Evolutionary conservation across 1,140 invertebrate genomes (phyloP), one percentile per base, ranked within the genome.

Genomic region (Musca domestica): DNA sequence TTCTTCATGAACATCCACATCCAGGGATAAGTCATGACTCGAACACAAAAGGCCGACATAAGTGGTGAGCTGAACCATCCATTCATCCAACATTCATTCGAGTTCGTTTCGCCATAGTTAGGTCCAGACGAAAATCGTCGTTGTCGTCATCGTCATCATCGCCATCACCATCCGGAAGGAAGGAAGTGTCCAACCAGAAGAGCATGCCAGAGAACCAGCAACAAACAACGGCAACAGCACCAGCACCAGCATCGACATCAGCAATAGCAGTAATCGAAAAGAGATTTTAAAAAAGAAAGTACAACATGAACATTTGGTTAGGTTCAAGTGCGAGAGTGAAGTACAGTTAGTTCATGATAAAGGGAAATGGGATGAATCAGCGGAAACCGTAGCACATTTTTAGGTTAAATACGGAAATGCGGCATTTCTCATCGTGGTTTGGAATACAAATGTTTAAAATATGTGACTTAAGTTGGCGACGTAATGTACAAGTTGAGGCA

Each of bases 1-100:
- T 85, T 88, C 80, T 90, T 90, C 56, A 90, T 78, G 73, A 91
- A 87, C 14, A 89, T 75, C 86, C 87, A 90, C 70, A 89, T 80
- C 74, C 90, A 82, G 0, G 89, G 89, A 74, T 82, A 85, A 54
- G 89, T 82, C 54, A 90, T 82, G 47, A 87, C 72, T 74, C 83
- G 82, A 10, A 85, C 81, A 70, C 83, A 76, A 71, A 82, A 76
- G 61, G 82, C 80, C 49, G 75, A 81, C 76, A 83, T 84, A 54
- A 86, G 72, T 22, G 81, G 81, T 5, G 85, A 86, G 68, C 85
- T 81, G 66, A 41, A 41, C 34, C 34, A 41, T 7, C 10, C 34
- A 41, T 41, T 41, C 34, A 41, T 41, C 34, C 34, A 41, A 5
- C 34, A 41, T 7, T 2, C 34, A 41, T 41, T 41, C 34, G 10